Evolutionary conservation across 2,888 invertebrate genomes (phyloP), one percentile per base, ranked within the genome.

Genomic region (Eristalinus sepulchralis): DNA sequence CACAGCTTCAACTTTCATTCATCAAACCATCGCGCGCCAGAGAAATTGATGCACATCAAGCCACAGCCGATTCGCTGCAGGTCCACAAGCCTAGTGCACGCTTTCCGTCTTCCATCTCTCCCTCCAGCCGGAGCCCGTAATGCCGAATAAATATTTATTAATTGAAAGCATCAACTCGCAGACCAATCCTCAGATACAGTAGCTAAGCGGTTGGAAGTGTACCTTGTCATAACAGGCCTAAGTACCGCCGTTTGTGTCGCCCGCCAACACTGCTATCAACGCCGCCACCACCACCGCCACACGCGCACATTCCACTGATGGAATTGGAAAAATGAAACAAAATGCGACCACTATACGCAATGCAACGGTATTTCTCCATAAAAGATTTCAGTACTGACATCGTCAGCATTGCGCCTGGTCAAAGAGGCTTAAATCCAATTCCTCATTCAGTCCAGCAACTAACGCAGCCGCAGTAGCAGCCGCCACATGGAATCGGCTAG

Each of bases 141-240:
- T 76, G 81, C 70, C 71, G 72, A 84, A 81, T 81, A 84, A 81
- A 84, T 84, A 84, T 84, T 84, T 84, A 84, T 81, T 60, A 81
- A 84, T 67, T 81, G 81, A 84, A 84, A 77, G 84, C 72, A 67
- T 81, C 55, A 81, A 81, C 68, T 13, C 39, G 67, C 55, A 76
- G 59, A 57, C 64, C 70, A 57, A 70, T 22, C 31, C 3, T 5
- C 24, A n/a, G 57, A 11, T 39, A 4, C 55, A 34, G 62, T 39
- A 60, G 73, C 62, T 72, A 24, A 34, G 67, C 73, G 59, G 20
- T 66, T 66, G 71, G 66, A 79, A 36, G 34, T 34, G 59, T 59
- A 59, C 27, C 59, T 59, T 59, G 59, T 27, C 22, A 59, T 70
- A 64, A 22, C 36, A 64, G 24, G 34, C 36, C 17, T 60, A 36